Evolutionary conservation across 2,797 vertebrate species (phyloP).

Genomic region (Euphonia xanthogaster): DNA sequence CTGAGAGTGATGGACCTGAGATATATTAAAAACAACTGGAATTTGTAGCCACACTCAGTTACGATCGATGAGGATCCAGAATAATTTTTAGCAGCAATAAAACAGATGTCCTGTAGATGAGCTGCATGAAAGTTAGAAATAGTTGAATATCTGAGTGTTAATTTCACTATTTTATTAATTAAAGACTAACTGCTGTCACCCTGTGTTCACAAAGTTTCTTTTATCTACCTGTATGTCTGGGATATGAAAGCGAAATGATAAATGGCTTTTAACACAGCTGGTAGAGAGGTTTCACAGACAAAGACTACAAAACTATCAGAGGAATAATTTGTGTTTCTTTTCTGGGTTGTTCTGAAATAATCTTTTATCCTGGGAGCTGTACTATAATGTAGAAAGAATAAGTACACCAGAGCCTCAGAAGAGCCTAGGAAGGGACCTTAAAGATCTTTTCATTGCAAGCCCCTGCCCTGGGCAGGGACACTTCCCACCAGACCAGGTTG

Average conservation of each 20-base stretch:
- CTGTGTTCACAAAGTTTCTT: background rate
- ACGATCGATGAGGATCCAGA: background rate
- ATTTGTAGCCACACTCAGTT: background rate
- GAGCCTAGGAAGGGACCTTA: background rate
- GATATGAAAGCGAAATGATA: background rate
- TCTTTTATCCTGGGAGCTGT: background rate
- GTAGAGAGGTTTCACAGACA: background rate
- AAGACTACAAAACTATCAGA: background rate
- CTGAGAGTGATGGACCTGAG: background rate
- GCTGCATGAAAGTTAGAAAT: background rate
- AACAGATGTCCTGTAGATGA: background rate
- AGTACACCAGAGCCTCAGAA: too few relatives aligned
- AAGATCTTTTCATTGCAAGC: background rate
- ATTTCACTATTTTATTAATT: slow-evolving; percentile 11
- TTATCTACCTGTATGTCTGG: background rate
- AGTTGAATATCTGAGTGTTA: background rate
- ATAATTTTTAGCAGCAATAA: background rate
- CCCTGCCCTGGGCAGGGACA: background rate
- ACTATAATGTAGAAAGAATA: background rate
- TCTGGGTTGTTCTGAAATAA: background rate
- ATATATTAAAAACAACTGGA: background rate
- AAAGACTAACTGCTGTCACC: background rate
- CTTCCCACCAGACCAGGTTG: background rate
- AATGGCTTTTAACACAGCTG: background rate
- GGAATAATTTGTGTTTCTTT: background rate